Percentiles rank a stretch among this genome's conserved stretches.
phyloP scores from a whole-genome alignment of 2,797 vertebrate genomes.

The Trachurus trachurus region DNA sequence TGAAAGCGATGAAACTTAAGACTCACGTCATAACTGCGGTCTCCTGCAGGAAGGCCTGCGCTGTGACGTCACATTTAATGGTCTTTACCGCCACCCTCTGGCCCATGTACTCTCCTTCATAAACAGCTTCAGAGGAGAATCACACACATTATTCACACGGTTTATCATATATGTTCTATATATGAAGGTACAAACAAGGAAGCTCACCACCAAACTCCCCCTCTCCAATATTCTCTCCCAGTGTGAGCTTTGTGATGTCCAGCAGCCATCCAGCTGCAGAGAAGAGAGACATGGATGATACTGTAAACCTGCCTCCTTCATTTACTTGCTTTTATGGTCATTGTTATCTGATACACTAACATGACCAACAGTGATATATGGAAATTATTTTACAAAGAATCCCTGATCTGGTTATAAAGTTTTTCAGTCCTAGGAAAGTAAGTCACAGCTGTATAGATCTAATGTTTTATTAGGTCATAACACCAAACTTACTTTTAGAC shows the following conservation, averaged over 20 bases:
- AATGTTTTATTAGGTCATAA: neutral
- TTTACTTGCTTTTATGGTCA: neutral
- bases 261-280: slow-evolving; percentile 92
- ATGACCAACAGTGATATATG: neutral
- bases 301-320: neutral
- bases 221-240: slow-evolving; percentile 90
- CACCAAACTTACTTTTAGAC: slow-evolving; percentile 86
- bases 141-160: neutral
- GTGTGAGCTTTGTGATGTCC: slow-evolving; percentile 87
- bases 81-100: slow-evolving; percentile 95
- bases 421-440: neutral
- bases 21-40: slow-evolving; percentile 95
- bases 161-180: too few relatives aligned
- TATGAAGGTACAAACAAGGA: neutral
- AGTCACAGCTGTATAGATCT: neutral
- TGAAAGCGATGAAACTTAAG: neutral
- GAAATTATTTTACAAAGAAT: neutral
- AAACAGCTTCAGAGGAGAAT: slow-evolving; percentile 83
- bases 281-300: slow-evolving; percentile 14
- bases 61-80: slow-evolving; percentile 93
- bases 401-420: neutral
- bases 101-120: slow-evolving; percentile 90
- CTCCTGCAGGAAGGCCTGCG: slow-evolving; percentile 92
- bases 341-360: neutral
- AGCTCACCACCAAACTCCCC: slow-evolving; percentile 93